A percentile compares a stretch with the other conserved stretches of the same genome.
phyloP scores from a whole-genome alignment of 2,797 vertebrate species.

The Paguma larvata region DNA sequence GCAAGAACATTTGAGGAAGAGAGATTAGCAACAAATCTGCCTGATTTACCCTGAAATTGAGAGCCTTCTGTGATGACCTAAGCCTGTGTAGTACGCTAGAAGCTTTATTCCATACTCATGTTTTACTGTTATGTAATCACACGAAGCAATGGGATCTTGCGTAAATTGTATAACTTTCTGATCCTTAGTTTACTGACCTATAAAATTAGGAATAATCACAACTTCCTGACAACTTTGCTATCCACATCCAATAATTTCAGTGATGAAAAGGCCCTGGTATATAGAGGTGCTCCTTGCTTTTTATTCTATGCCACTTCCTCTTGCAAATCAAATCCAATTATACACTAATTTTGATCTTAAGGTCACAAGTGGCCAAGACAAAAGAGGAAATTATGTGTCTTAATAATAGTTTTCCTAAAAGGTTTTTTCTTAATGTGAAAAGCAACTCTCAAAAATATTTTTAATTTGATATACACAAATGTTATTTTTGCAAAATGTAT shows the following conservation, averaged over 20 bases:
- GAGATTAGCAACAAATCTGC: not conserved
- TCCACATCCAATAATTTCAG: not conserved
- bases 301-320: not conserved
- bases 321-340: not conserved
- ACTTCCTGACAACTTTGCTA: not conserved
- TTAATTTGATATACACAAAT: constrained; percentile 18
- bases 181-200: not conserved
- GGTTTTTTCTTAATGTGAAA: not conserved
- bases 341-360: not conserved
- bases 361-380: not conserved
- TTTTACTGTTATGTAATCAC: not conserved
- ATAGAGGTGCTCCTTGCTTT: not conserved
- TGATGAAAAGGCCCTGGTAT: not conserved
- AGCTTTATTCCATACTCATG: not conserved
- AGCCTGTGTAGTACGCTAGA: not conserved
- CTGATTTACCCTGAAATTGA: not conserved
- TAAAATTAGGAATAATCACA: constrained; percentile 39
- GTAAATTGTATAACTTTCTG: not conserved
- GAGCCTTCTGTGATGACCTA: not conserved
- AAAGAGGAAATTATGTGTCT: not conserved
- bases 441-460: not conserved
- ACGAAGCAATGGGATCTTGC: not conserved
- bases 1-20: not conserved
- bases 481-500: not conserved
- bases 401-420: not conserved